Evolutionary conservation across 2,888 invertebrate genomes (phyloP), one percentile per base, ranked within the genome.

Genomic region (Ophonus ardosiacus): DNA sequence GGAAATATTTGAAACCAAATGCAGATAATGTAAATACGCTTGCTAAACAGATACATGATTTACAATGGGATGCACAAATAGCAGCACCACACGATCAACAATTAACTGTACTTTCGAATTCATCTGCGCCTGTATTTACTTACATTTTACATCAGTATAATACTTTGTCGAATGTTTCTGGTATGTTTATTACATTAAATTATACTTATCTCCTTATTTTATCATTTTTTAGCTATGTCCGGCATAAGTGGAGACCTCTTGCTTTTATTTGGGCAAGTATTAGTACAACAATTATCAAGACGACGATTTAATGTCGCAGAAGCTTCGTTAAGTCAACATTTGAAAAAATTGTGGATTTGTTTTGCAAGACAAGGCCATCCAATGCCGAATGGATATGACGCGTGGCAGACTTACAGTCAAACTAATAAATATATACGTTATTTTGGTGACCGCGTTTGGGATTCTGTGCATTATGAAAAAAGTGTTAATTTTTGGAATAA

Each of bases 161-260:
- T 24, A 90, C 92, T 43, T 90, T 92, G 7, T 91, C 88, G 4
- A 94, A 94, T 89, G 91, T 92, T 85, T 92, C 93, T 88, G 94
- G 94, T 93, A 88, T 24, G 61, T 86, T 17, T 63, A 38, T 68
- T 71, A 38, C 17, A 57, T 74, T 13, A 13, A 5, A 51, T 56
- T 51, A 10, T 68, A n/a, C n/a, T 38, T 24, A 31, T 71, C 8
- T 1, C 17, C 7, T 40, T 40, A 76, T 51, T 57, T 31, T 51
- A 63, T 24, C 38, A 10, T 68, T 6, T 68, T 85, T 17, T 59
- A 80, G 79, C 57, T 18, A 80, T 51, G 68, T 79, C 94, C n/a
- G 92, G 93, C 0, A 94, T 95, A 87, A 94, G 95, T 5, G 92
- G 95, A 0, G 96, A 96, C 89, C 90, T 96, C 85, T 92, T 95